Base-by-base conservation (phyloP, 1,140 invertebrate genomes). In the Penaeus vannamei region DNA sequence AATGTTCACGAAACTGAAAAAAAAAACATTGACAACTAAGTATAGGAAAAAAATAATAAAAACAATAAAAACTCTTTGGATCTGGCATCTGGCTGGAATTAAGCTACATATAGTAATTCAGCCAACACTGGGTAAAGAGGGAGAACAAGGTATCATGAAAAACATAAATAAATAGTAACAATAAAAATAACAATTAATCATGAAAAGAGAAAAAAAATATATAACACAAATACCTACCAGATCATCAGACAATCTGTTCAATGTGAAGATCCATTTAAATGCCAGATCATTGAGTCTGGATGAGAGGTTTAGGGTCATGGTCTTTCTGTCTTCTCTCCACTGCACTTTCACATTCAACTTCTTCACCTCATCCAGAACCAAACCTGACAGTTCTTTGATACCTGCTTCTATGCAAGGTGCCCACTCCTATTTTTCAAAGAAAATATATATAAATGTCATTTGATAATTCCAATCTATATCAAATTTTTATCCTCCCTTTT, bases 1-100 rank as follows among this genome's bases (percentile, higher is more conserved):
- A 88, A 81, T 88, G 86, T 20, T 88, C 80, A 22, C 46, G 20
- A 76, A 84, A 88, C 86, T 88, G 80, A 29, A 84, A 77, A n/a
- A 46, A 81, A 29, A 84, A 77, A n/a, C 36, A 81, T 19, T 19
- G 42, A 20, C 32, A 61, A 8, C 19, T 2, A 19, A n/a, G 19
- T 36, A 42, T 36, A 80, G 42, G 19, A 42, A 64, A 10, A 46
- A 17, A 17, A 53, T 20, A 72, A 29, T 10, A 42, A 12, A 69
- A 17, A 3, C 36, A 72, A 14, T 42, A n/a, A 42, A 23, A 72
- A 10, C 29, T 76, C 12, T 76, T 53, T 53, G 8, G 14, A 8
- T 53, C 14, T 53, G 46, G 10, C 10, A 53, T 53, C 14, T 53
- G 10, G 14, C 53, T 17, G 14, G 17, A 53, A 53, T 53, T 53